These are phyloP conservation scores for Eremophila alpestris DNA, from an alignment of 2,797 vertebrate species.

Conservation along the genomic window DNA sequence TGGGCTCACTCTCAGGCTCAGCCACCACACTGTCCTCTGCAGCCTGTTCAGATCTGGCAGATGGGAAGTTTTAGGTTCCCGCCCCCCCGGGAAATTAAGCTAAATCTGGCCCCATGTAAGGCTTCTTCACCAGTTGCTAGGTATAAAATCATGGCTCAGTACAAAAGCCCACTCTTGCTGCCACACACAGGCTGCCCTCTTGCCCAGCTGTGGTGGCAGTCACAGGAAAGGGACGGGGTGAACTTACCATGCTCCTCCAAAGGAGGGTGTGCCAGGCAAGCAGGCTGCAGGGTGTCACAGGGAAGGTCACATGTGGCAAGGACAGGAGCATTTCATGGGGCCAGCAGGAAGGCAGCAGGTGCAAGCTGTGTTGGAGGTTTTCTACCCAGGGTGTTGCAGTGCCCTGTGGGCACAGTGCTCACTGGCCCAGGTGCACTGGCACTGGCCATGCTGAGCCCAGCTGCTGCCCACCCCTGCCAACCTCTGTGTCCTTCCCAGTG, in stretches of 20 bases:
- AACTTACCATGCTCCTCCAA: neutral
- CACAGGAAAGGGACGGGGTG: neutral
- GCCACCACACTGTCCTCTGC: neutral
- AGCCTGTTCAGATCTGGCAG: neutral
- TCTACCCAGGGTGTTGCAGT: neutral
- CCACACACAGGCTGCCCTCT: neutral
- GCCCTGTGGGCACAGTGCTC: rapidly evolving
- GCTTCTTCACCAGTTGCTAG: neutral
- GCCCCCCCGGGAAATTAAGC: neutral
- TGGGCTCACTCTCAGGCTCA: neutral
- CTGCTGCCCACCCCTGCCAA: neutral
- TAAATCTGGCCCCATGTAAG: neutral
- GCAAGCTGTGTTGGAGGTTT: neutral
- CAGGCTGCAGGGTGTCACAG: neutral
- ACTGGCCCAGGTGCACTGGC: rapidly evolving
- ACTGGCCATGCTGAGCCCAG: neutral
- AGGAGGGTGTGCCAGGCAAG: neutral
- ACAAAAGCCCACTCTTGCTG: neutral
- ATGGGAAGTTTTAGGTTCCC: neutral
- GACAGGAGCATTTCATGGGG: neutral
- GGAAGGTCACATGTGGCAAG: neutral
- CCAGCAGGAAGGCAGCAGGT: neutral
- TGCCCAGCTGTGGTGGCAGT: neutral
- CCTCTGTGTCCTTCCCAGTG: neutral
- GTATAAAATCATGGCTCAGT: neutral